Evolutionary conservation across 2,797 vertebrate genomes (phyloP).

Genomic region (Enteromius trimaculatus): DNA sequence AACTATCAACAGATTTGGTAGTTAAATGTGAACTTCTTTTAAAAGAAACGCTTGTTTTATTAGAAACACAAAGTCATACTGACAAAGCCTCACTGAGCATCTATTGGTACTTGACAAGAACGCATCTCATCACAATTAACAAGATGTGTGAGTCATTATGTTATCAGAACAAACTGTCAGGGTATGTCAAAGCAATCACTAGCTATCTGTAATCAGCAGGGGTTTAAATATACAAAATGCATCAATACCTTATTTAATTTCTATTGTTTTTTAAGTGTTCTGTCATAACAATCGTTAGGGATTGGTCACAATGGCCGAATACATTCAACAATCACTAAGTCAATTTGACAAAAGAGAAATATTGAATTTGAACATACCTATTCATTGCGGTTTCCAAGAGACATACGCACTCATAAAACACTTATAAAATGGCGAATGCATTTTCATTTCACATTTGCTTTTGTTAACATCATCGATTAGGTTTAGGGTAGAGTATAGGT

Average conservation of each 20-base stretch:
- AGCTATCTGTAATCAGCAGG: conserved; percentile 26
- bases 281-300: conserved; percentile 6
- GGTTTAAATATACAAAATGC: conserved; percentile 25
- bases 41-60: background rate
- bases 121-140: conserved; percentile 15
- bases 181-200: conserved; percentile 20
- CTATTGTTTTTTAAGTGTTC: background rate
- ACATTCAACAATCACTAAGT: background rate
- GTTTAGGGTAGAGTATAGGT: background rate
- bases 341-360: background rate
- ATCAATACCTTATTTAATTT: conserved; percentile 29
- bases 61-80: conserved; percentile 5
- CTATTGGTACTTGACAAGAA: conserved; percentile 29
- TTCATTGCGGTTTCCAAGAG: background rate
- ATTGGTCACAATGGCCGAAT: background rate
- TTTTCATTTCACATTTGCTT: background rate
- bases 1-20: background rate
- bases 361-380: background rate
- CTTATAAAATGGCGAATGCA: background rate
- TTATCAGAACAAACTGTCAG: conserved; percentile 24
- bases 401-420: background rate
- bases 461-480: background rate
- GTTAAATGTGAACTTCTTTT: background rate
- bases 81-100: conserved; percentile 10
- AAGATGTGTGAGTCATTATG: conserved; percentile 18